A percentile compares a stretch with the other conserved stretches of the same genome.
Evolutionary conservation across 2,113 vertebrate species (phyloP).

Genomic region (Butastur rufipennis): DNA sequence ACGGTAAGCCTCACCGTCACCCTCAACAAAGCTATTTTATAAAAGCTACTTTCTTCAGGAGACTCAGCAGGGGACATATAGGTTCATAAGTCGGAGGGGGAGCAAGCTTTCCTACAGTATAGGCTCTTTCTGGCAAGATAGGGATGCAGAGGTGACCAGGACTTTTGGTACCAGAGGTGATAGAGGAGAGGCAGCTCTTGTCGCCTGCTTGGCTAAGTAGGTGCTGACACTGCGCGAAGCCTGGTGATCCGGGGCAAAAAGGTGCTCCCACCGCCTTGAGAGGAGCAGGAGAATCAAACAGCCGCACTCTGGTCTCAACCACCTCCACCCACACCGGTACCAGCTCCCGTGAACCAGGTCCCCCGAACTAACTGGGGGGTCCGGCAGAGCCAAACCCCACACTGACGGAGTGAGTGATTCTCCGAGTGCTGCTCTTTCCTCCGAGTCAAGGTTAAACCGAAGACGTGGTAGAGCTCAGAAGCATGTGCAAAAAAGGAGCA

Average conservation of each 20-base stretch:
- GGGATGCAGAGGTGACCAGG: background rate
- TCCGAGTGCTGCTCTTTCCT: background rate
- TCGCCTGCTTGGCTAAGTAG: background rate
- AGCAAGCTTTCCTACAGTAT: background rate
- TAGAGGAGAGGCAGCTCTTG: background rate
- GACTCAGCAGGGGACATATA: too few species aligned
- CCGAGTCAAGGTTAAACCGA: background rate
- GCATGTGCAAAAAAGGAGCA: background rate
- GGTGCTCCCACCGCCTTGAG: background rate
- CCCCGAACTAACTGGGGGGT: background rate
- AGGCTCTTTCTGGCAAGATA: background rate
- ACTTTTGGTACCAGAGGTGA: background rate
- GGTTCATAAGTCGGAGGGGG: background rate
- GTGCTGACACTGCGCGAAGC: fast-evolving
- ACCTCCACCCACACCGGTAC: background rate
- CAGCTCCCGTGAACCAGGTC: background rate
- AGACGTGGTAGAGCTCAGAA: background rate
- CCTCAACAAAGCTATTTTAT: background rate
- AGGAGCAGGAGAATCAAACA: background rate
- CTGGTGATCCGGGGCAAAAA: background rate
- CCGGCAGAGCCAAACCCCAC: background rate
- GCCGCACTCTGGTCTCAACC: background rate
- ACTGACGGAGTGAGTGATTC: background rate
- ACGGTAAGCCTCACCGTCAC: fast-evolving
- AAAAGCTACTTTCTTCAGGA: background rate